A percentile compares a stretch with the other conserved stretches of the same genome.
Conservation (phyloP, 2,888 invertebrate genomes). For the Acanthosepion esculentum region DNA sequence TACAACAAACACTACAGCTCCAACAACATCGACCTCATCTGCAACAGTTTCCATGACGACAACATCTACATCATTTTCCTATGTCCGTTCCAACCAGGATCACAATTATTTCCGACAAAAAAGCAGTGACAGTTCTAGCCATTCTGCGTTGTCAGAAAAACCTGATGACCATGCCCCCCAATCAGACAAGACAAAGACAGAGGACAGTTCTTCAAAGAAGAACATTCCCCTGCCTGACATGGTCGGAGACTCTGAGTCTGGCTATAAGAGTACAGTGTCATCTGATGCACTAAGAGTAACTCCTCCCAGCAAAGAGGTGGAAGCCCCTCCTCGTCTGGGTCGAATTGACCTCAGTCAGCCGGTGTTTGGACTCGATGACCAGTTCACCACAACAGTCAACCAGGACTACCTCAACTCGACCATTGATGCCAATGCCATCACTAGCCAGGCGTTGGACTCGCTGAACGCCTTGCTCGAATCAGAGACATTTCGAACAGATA, state of each 20-base stretch:
- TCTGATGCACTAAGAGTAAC: conserved; percentile 37
- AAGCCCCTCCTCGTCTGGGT: neutral
- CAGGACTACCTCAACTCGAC: conserved; percentile 34
- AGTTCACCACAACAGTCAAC: conserved; percentile 42
- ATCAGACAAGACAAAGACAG: neutral
- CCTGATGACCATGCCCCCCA: conserved; percentile 36
- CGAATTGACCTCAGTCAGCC: conserved; percentile 44
- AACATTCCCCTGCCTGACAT: neutral
- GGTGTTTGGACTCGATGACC: conserved; percentile 43
- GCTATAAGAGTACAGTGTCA: conserved; percentile 40
- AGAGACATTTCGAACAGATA: neutral
- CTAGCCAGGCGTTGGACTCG: conserved; percentile 24
- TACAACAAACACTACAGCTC: neutral
- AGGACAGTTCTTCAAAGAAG: neutral
- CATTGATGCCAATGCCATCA: conserved; percentile 15
- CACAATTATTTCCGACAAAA: conserved; percentile 69
- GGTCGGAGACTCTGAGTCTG: neutral
- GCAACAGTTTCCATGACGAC: neutral
- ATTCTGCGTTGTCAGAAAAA: conserved; percentile 44
- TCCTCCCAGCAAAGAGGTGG: conserved; percentile 38
- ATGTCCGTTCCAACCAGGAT: conserved; percentile 55
- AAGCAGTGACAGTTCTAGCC: conserved; percentile 54
- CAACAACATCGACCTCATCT: neutral
- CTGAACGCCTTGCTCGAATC: conserved; percentile 37
- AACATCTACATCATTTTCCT: conserved; percentile 23